A percentile compares a stretch with the other conserved stretches of the same genome.
Conservation (phyloP, 2,888 invertebrate species). For the Diaphora mendica region DNA sequence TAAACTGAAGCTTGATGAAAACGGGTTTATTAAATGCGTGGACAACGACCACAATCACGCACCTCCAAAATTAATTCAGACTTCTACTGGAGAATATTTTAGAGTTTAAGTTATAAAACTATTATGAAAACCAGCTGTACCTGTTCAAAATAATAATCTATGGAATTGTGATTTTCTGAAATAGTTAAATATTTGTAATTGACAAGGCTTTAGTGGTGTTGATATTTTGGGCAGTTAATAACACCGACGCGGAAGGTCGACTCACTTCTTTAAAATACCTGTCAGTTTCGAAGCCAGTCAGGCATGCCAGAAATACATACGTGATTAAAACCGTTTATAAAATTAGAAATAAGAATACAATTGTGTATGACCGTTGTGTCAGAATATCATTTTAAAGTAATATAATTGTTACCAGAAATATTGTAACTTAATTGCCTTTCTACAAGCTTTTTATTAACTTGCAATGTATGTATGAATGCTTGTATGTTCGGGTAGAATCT, state of each 20-base stretch:
- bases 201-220: neutral
- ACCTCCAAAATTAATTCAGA: conserved; percentile 27
- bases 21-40: conserved; percentile 1
- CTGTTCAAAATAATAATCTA: neutral
- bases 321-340: neutral
- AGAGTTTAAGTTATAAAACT: conserved; percentile 6
- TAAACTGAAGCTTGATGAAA: conserved; percentile 7
- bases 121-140: neutral
- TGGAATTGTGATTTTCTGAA: neutral
- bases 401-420: too few relatives aligned
- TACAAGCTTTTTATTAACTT: too few relatives aligned
- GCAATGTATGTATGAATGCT: too few relatives aligned
- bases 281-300: neutral
- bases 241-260: neutral
- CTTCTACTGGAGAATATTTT: conserved; percentile 21
- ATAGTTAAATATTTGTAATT: neutral
- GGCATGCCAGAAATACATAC: neutral
- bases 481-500: too few relatives aligned
- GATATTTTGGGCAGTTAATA: neutral
- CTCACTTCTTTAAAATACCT: neutral
- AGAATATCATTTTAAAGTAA: neutral
- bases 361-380: too few relatives aligned
- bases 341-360: neutral
- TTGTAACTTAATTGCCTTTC: too few relatives aligned
- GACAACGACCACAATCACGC: conserved; percentile 15